Evolutionary conservation across 1,140 invertebrate species (phyloP).

Genomic region (Adelges cooleyi): DNA sequence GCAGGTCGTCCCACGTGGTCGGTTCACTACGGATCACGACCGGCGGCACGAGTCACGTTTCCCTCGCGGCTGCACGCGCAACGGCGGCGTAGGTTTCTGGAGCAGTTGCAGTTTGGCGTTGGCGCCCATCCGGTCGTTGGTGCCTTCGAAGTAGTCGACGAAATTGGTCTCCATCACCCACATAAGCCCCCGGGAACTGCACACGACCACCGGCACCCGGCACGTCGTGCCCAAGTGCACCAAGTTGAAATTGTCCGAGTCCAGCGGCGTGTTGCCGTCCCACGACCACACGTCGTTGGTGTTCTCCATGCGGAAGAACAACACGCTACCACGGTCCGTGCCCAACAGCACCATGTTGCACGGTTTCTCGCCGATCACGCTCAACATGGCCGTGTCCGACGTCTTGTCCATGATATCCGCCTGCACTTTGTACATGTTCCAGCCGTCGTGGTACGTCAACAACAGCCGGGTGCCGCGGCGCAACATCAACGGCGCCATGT

Average conservation of each 20-base stretch:
- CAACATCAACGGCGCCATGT: not conserved
- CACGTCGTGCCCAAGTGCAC: not conserved
- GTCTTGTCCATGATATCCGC: not conserved
- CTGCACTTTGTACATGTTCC: not conserved
- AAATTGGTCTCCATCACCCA: conserved; percentile 10
- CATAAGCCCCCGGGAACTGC: not conserved
- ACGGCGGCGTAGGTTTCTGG: not conserved
- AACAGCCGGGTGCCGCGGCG: not conserved
- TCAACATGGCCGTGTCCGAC: not conserved
- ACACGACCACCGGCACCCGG: not conserved
- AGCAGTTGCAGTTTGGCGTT: not conserved
- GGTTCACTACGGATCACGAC: not conserved
- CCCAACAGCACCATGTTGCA: not conserved
- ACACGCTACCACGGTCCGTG: not conserved
- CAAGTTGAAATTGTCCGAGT: not conserved
- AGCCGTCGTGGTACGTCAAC: not conserved
- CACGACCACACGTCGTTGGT: conserved; percentile 13
- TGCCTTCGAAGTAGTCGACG: not conserved
- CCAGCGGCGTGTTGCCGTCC: not conserved
- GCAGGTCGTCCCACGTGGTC: too few species aligned
- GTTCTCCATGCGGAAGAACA: not conserved
- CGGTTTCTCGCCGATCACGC: not conserved
- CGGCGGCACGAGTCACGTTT: not conserved
- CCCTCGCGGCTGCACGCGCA: not conserved
- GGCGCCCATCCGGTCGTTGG: not conserved